Conservation (phyloP, 2,113 vertebrate genomes). For the Syrrhaptes paradoxus region DNA sequence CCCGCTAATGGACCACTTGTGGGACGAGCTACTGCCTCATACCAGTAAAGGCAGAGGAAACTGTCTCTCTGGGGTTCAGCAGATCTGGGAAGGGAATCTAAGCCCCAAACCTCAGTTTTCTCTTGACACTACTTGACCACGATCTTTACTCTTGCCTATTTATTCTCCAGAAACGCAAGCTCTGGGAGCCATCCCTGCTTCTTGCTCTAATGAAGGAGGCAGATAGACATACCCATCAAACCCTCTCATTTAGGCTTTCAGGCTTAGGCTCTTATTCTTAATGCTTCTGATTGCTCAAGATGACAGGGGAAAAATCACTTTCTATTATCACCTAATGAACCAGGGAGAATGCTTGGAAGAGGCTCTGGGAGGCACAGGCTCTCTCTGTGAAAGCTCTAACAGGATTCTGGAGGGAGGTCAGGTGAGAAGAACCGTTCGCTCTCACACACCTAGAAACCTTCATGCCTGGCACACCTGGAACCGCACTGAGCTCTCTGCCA, state of each 20-base stretch:
- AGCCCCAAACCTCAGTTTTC: not conserved
- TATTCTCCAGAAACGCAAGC: not conserved
- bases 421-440: not conserved
- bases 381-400: not conserved
- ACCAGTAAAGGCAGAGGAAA: not conserved
- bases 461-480: not conserved
- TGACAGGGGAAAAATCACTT: slow-evolving; percentile 56
- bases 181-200: not conserved
- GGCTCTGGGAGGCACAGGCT: not conserved
- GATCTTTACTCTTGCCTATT: not conserved
- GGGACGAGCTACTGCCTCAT: not conserved
- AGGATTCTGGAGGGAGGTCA: not conserved
- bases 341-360: slow-evolving; percentile 38
- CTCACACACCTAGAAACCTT: not conserved
- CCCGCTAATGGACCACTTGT: not conserved
- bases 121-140: not conserved
- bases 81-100: not conserved
- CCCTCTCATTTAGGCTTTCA: slow-evolving; percentile 56
- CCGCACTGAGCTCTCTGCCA: not conserved
- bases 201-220: slow-evolving; percentile 37
- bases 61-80: not conserved
- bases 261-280: slow-evolving; percentile 58
- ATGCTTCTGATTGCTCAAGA: slow-evolving; percentile 53
- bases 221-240: slow-evolving; percentile 41
- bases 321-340: slow-evolving; percentile 64